Evolutionary conservation across 2,888 invertebrate species (phyloP).

Genomic region (Baccha elongata): DNA sequence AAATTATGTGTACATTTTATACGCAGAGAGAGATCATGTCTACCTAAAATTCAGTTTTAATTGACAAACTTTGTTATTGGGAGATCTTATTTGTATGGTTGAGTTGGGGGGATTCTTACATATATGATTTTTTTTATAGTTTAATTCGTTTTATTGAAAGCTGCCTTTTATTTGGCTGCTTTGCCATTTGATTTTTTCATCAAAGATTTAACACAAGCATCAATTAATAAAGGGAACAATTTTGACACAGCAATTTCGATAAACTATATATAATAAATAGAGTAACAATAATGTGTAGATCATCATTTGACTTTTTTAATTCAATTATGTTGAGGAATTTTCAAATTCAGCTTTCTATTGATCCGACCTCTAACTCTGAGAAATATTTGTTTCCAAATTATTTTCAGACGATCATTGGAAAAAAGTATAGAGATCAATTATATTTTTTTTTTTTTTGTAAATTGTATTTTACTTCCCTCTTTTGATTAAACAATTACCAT

Average conservation of each 20-base stretch:
- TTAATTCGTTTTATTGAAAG: constrained; percentile 27
- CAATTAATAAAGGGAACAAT: constrained; percentile 10
- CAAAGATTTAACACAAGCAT: background rate
- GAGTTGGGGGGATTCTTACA: background rate
- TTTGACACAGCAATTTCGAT: background rate
- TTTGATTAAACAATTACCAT: background rate
- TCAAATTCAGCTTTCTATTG: background rate
- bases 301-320: background rate
- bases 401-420: background rate
- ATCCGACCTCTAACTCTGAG: background rate
- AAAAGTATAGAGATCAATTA: too few species aligned
- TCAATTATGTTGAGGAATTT: constrained; percentile 8
- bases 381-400: background rate
- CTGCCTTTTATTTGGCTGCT: background rate
- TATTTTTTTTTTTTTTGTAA: too few species aligned
- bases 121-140: background rate
- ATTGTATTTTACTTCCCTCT: too few species aligned
- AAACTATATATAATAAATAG: background rate
- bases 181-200: constrained; percentile 11
- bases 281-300: background rate
- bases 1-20: constrained; percentile 8
- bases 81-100: background rate
- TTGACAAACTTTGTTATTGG: constrained; percentile 7
- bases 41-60: constrained; percentile 1
- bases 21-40: background rate